A percentile compares a stretch with the other conserved stretches of the same genome.
phyloP scores from a whole-genome alignment of 1,140 invertebrate genomes.

The Mercenaria mercenaria region DNA sequence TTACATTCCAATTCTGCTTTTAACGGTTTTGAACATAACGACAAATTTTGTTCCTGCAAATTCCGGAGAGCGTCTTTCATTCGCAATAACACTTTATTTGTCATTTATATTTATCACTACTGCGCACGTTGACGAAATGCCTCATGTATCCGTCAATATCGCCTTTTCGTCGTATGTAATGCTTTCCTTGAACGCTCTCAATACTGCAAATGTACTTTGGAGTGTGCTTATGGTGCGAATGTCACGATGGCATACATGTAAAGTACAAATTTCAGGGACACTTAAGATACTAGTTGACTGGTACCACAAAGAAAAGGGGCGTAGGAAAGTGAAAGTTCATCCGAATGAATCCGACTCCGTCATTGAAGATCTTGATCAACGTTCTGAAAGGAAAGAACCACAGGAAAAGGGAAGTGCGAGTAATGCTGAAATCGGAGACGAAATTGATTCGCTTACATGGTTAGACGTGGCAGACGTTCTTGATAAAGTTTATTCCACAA shows the following conservation, averaged over 20 bases:
- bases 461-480: neutral
- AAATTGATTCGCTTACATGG: neutral
- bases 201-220: neutral
- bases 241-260: neutral
- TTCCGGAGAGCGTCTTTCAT: slow-evolving; percentile 15
- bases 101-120: neutral
- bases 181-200: neutral
- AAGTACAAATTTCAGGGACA: neutral
- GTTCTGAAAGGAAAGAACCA: neutral
- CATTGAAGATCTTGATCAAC: too few relatives aligned
- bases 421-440: neutral
- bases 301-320: neutral
- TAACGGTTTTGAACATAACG: neutral
- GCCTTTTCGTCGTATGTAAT: neutral
- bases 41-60: neutral
- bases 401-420: neutral
- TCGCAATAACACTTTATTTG: slow-evolving; percentile 7
- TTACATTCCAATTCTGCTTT: neutral
- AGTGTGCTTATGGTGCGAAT: slow-evolving; percentile 3
- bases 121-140: neutral
- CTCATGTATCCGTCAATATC: neutral
- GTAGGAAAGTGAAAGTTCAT: neutral
- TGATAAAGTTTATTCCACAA: neutral
- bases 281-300: neutral
- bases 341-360: neutral